Evolutionary conservation across 2,113 vertebrate species (phyloP).

Genomic region (Neolamprologus falcicula): DNA sequence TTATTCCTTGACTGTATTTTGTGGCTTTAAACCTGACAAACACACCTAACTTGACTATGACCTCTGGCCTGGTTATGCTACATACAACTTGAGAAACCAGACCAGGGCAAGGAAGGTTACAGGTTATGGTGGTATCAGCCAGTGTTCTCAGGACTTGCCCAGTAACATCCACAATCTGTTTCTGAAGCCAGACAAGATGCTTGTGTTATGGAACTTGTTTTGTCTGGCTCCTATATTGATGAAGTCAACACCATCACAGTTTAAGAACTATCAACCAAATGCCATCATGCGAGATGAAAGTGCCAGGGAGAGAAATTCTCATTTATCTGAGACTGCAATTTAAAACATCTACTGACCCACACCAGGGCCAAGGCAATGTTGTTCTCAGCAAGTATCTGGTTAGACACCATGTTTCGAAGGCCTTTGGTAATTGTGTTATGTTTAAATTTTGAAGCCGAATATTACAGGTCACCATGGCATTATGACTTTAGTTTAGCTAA

Average conservation of each 20-base stretch:
- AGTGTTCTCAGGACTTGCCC: too few relatives aligned
- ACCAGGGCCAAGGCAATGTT: background rate
- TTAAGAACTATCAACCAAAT: background rate
- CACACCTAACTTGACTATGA: too few relatives aligned
- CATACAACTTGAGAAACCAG: too few relatives aligned
- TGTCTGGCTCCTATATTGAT: rapidly evolving
- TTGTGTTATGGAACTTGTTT: too few relatives aligned
- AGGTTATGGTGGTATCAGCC: too few relatives aligned
- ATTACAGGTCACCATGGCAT: background rate
- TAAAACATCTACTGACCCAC: background rate
- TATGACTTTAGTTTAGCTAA: background rate
- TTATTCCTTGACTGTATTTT: too few relatives aligned
- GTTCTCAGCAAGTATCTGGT: background rate
- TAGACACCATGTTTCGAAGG: background rate
- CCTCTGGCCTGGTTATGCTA: too few relatives aligned
- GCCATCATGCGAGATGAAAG: background rate
- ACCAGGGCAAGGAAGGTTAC: too few relatives aligned
- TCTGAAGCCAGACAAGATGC: too few relatives aligned
- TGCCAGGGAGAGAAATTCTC: too few relatives aligned
- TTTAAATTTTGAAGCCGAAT: background rate
- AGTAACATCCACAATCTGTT: rapidly evolving
- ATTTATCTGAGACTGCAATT: background rate
- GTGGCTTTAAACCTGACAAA: too few relatives aligned
- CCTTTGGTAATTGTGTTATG: background rate
- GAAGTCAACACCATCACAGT: background rate